Conservation (phyloP, 2,888 invertebrate species). For the Maniola hyperantus region DNA sequence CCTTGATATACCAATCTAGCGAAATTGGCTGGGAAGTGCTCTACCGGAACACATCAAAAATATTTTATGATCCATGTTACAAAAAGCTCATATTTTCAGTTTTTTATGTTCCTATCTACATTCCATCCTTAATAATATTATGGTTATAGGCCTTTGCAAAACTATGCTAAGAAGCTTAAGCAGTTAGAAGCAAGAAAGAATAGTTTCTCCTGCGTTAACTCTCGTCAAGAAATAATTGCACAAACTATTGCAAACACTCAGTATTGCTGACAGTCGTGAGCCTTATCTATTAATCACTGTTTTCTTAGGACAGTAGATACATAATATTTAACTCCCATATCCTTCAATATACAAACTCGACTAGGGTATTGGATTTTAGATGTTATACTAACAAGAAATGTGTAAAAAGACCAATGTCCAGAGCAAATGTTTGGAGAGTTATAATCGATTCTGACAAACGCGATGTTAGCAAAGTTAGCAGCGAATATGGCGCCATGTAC, state of each 20-base stretch:
- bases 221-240: too few relatives aligned
- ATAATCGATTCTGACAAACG: constrained; percentile 25
- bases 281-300: too few relatives aligned
- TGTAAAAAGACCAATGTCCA: constrained; percentile 8
- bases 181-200: too few relatives aligned
- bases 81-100: not conserved
- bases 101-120: not conserved
- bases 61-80: not conserved
- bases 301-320: too few relatives aligned
- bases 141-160: not conserved
- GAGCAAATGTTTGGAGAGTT: constrained; percentile 18
- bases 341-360: too few relatives aligned
- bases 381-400: not conserved
- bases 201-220: too few relatives aligned
- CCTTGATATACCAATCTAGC: not conserved
- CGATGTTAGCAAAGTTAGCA: constrained; percentile 23
- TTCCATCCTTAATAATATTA: not conserved
- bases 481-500: constrained; percentile 14
- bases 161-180: too few relatives aligned
- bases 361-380: not conserved
- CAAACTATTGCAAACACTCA: too few relatives aligned
- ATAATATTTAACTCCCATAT: too few relatives aligned
- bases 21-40: not conserved
- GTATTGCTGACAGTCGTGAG: too few relatives aligned
- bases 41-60: not conserved